A percentile compares a stretch with the other conserved stretches of the same genome.
phyloP scores from a whole-genome alignment of 2,113 vertebrate species.

The Bombycilla garrulus region DNA sequence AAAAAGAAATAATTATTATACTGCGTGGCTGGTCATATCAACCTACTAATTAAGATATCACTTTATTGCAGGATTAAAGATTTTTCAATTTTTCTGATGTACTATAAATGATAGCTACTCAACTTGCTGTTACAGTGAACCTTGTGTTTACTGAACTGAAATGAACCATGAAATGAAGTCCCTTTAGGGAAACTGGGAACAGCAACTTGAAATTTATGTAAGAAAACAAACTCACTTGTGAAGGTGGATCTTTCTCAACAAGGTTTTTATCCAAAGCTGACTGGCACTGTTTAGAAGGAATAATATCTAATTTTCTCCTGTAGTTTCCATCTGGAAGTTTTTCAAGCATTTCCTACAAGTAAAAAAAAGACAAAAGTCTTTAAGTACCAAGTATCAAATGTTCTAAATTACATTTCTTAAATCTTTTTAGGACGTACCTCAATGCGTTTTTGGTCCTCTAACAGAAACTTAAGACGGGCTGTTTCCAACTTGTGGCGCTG shows the following conservation, averaged over 20 bases:
- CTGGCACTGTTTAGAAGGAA: constrained; percentile 12
- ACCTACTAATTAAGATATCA: background rate
- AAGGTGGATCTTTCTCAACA: background rate
- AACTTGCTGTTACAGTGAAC: background rate
- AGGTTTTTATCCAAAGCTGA: background rate
- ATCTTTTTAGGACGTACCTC: constrained; percentile 72
- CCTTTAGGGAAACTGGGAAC: background rate
- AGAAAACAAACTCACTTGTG: constrained; percentile 47
- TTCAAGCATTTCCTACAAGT: constrained; percentile 73
- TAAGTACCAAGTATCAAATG: background rate
- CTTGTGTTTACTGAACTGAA: background rate
- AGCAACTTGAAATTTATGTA: background rate
- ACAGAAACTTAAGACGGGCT: constrained; percentile 79
- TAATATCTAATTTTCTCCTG: constrained; percentile 54
- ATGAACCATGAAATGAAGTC: background rate
- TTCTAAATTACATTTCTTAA: background rate
- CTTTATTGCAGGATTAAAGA: background rate
- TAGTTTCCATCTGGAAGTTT: constrained; percentile 69
- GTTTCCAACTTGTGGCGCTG: constrained; percentile 84
- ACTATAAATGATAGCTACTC: background rate
- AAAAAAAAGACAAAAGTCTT: background rate
- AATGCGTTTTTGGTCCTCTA: constrained; percentile 70
- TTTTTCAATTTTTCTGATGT: background rate
- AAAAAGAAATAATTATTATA: background rate
- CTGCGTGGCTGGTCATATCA: background rate